These are phyloP conservation scores for Nesoenas mayeri DNA, from an alignment of 2,113 vertebrate species.

Conservation along the genomic window DNA sequence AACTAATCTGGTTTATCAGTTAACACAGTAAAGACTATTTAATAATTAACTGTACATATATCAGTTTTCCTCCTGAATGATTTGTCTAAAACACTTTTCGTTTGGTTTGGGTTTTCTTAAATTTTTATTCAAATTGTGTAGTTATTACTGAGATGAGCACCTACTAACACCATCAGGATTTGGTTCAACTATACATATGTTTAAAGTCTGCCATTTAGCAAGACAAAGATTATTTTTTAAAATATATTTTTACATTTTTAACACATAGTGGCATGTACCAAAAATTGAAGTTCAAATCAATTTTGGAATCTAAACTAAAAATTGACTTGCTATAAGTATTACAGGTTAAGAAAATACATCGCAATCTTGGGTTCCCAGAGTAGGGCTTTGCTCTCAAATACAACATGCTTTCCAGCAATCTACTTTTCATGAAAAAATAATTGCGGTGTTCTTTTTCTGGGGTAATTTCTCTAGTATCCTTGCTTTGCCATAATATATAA, in stretches of 20 bases:
- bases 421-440: not conserved
- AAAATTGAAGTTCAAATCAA: not conserved
- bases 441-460: not conserved
- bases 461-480: not conserved
- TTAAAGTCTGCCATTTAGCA: not conserved
- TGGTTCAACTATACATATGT: not conserved
- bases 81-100: not conserved
- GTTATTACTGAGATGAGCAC: not conserved
- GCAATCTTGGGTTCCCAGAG: not conserved
- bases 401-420: not conserved
- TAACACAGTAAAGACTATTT: not conserved
- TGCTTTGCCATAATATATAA: not conserved
- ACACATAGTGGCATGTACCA: accelerated
- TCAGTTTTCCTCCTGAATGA: not conserved
- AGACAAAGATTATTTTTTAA: not conserved
- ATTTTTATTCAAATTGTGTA: not conserved
- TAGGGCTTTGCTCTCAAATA: not conserved
- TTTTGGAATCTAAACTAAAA: not conserved
- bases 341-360: not conserved
- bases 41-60: not conserved
- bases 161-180: not conserved
- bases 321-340: not conserved
- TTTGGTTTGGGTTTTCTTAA: not conserved
- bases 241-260: not conserved
- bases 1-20: not conserved